These are phyloP conservation scores for Charanyca ferruginea DNA, from an alignment of 2,888 invertebrate genomes.

Conservation along the genomic window DNA sequence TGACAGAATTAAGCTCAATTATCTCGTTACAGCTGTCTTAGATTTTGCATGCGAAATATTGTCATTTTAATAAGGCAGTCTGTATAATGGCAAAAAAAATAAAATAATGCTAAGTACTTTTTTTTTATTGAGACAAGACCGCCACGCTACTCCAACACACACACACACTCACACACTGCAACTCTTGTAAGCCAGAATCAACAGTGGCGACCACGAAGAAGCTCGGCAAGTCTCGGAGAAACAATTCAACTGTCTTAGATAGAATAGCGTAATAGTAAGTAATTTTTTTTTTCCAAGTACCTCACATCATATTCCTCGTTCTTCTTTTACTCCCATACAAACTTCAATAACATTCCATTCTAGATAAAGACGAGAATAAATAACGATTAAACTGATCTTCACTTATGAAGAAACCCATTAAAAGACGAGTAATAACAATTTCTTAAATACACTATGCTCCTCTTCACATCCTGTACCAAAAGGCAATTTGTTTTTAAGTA, in stretches of 20 bases:
- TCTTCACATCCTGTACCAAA: slow-evolving; percentile 55
- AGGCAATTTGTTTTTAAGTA: slow-evolving; percentile 67
- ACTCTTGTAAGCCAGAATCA: no score
- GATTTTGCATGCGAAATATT: not conserved
- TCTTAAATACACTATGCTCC: slow-evolving; percentile 37
- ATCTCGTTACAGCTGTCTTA: not conserved
- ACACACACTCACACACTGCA: no score
- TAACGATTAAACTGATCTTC: slow-evolving; percentile 30
- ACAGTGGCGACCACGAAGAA: no score
- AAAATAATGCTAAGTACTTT: no score
- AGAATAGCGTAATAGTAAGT: no score
- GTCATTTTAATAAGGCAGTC: not conserved
- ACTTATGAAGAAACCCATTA: slow-evolving; percentile 32
- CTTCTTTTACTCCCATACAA: slow-evolving; percentile 7
- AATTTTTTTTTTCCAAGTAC: slow-evolving; percentile 10
- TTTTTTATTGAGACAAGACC: no score
- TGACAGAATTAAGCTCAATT: not conserved
- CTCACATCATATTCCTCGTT: not conserved
- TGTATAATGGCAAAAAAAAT: no score
- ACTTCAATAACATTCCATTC: slow-evolving; percentile 15
- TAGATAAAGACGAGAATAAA: slow-evolving; percentile 24
- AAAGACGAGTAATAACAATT: slow-evolving; percentile 49
- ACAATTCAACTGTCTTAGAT: no score
- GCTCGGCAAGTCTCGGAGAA: no score
- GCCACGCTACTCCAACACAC: no score